Evolutionary conservation across 2,797 vertebrate species (phyloP), one percentile per base, ranked within the genome.

Genomic region (Gorsachius magnificus): DNA sequence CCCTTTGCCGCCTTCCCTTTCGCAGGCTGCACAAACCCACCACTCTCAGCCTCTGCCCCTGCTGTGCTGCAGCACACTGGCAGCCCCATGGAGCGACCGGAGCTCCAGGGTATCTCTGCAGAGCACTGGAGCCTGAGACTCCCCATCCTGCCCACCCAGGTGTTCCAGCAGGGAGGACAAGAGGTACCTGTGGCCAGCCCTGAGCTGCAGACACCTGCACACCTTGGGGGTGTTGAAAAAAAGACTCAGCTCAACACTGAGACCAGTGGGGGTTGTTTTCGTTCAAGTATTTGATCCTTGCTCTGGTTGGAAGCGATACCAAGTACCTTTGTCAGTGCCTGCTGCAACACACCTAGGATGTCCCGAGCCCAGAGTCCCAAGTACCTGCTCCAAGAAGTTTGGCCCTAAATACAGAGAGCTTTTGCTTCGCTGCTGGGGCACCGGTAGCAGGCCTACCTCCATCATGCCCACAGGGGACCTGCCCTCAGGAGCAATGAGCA

Each of bases 381-480:
- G 22, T 3, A 84, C 9, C 26, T 26, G 33, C 66, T 80, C 33
- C 4, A 16, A 58, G 63, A 81, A 78, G n/a, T 71, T 24, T 69
- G n/a, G 17, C 5, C 26, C 26, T 35, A 83, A 65, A 69, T 35
- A 72, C 18, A 76, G 50, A 75, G 7, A 46, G 7, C 15, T 80
- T 63, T 41, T 38, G 24, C 35, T 88, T 66, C 57, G 35, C 53
- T 2, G 4, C 70, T 28, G 7, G 35, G 56, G 35, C 69, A 68
- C 35, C 0, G 3, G 38, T 6, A 72, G 5, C 20, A 72, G 46
- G 18, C 20, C 36, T 41, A 33, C 26, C 16, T 51, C 51, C 60
- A 61, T 26, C 25, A 26, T 1, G 3, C 24, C 35, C 26, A 35
- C 0, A 0, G 31, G 16, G 21, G 15, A 65, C 18, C 20, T 43